Conservation (phyloP, 2,888 invertebrate genomes). For the Dasypolia templi region DNA sequence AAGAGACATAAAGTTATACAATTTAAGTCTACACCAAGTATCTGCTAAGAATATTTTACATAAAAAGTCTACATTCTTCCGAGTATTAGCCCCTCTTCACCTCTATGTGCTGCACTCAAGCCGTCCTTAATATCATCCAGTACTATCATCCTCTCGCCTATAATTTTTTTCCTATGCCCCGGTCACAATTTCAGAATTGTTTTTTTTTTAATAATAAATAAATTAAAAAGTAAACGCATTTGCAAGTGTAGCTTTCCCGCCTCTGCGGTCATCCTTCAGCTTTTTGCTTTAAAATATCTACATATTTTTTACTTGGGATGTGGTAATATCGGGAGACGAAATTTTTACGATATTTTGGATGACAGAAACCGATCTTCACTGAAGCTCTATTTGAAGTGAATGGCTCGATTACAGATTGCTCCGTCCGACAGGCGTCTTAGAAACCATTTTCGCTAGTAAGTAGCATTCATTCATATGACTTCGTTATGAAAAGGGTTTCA, state of each 20-base stretch:
- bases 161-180: not conserved
- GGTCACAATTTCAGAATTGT: not conserved
- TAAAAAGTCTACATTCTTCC: slow-evolving; percentile 34
- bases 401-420: not conserved
- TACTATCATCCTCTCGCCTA: not conserved
- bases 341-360: slow-evolving; percentile 6
- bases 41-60: slow-evolving; percentile 35
- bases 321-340: slow-evolving; percentile 18
- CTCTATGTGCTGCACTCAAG: slow-evolving; percentile 29
- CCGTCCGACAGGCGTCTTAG: not conserved
- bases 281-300: slow-evolving; percentile 45
- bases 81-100: slow-evolving; percentile 29
- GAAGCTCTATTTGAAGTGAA: not conserved
- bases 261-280: slow-evolving; percentile 37
- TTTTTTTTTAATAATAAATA: too few relatives aligned
- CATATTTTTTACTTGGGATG: slow-evolving; percentile 41
- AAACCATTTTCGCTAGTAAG: not conserved
- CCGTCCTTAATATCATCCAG: slow-evolving; percentile 26
- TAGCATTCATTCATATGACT: not conserved
- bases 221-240: slow-evolving; percentile 2
- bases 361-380: not conserved
- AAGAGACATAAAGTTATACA: not conserved
- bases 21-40: slow-evolving; percentile 23
- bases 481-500: not conserved
- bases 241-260: not conserved